Evolutionary conservation across 2,888 invertebrate genomes (phyloP), one percentile per base, ranked within the genome.

Genomic region (Flexamia atlantica): DNA sequence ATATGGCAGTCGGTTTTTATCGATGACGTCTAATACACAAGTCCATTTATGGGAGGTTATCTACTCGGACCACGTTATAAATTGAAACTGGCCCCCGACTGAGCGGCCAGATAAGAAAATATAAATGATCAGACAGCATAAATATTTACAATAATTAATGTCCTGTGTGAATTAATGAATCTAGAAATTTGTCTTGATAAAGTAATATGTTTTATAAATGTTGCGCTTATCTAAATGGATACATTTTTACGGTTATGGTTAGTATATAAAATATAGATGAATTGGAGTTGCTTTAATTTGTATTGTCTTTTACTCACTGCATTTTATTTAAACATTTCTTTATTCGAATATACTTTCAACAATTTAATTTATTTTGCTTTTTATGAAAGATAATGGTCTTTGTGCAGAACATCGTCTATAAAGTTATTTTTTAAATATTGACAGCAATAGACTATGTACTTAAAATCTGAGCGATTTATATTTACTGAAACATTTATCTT

Each of bases 61-160:
- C 64, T 28, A 3, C 30, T 7, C 17, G 3, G 23, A 53, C 64
- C 5, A 57, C 12, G 64, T 28, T 64, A 64, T 64, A 28, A 64
- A 64, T 64, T 64, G 30, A 64, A 7, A 64, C 64, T 30, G 64
- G 28, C 64, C 17, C 25, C 30, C 20, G 64, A 64, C 64, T 28
- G 64, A 5, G 17, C 28, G 0, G 28, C 30, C 14, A 1, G 64
- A 64, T 64, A 64, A 28, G 25, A n/a, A 28, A 25, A 64, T 64
- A 64, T 25, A 25, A 64, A 28, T 64, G 64, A 5, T 17, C 64
- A 28, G 20, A 23, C 25, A 64, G 5, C 17, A 30, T 64, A 28
- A 64, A 30, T 64, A 30, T 64, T 64, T 30, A 64, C 64, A 64
- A 64, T 30, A 64, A 23, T 30, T 64, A 64, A 64, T 57, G 64